Percentiles rank a stretch among this genome's conserved stretches.
phyloP scores from a whole-genome alignment of 2,113 vertebrate genomes.

The Plecotus auritus region DNA sequence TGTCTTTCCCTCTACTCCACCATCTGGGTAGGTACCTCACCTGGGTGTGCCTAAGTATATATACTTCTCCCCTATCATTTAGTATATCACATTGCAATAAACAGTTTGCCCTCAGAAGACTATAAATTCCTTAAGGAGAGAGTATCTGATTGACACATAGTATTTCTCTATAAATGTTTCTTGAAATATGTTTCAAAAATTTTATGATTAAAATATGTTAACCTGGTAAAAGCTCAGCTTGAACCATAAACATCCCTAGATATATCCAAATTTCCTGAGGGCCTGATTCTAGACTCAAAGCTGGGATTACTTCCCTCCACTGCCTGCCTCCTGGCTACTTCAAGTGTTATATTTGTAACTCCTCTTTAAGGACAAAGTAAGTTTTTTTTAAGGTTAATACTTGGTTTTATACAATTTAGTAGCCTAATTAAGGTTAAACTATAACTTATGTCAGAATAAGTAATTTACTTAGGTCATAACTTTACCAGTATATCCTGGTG shows the following conservation, averaged over 20 bases:
- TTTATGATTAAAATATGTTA: background rate
- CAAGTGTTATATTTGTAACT: background rate
- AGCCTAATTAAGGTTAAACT: conserved; percentile 47
- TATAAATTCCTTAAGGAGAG: background rate
- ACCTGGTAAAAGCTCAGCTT: conserved; percentile 7
- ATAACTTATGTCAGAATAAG: conserved; percentile 42
- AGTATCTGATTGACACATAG: background rate
- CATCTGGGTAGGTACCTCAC: background rate
- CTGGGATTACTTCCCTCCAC: background rate
- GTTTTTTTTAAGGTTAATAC: background rate
- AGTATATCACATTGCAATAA: background rate
- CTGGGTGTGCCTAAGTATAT: background rate
- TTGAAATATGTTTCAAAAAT: background rate
- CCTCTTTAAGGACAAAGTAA: background rate
- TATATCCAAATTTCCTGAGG: background rate
- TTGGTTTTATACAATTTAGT: conserved; percentile 15
- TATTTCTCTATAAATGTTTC: conserved; percentile 19
- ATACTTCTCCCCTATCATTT: background rate
- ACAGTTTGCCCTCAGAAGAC: background rate
- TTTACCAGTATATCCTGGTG: background rate
- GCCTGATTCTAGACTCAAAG: background rate
- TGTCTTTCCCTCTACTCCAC: background rate
- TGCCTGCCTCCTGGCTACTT: background rate
- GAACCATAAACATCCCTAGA: background rate
- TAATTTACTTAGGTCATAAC: background rate